Base-by-base conservation (phyloP, 2,113 vertebrate species). In the Pogona vitticeps region DNA sequence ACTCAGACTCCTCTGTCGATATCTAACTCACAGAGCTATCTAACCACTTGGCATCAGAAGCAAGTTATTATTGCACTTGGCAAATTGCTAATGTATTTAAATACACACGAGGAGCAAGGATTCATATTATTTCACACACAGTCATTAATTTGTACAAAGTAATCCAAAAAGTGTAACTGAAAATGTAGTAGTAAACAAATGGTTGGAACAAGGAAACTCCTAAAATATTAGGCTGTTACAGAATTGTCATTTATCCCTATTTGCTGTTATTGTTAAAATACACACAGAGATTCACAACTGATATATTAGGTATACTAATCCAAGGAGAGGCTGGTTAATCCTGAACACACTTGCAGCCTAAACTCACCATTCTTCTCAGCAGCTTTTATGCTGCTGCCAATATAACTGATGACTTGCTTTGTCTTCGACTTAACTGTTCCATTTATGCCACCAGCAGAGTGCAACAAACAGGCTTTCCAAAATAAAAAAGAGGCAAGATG, bases 321-420 rank as follows among this genome's bases (percentile, higher is more conserved):
- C 91, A 95, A 94, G 90, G 81, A 46, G 58, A 92, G 91, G 85
- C 83, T 91, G 92, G 94, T 87, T 90, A 72, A 92, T 90, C 86
- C 92, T 88, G 92, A 91, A 80, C 59, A 52, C 5, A 92, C 85
- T 91, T 72, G 83, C 63, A 91, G 73, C 96, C 97, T 96, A 95
- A 97, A 99, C 98, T 99, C 98, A 99, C 98, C 98, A 93, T 98
- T 97, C 96, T 96, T 96, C 93, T 96, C 94, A 96, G 96, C 93
- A 96, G 96, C 95, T 96, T 97, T 98, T 96, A 96, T 96, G 96
- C 96, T 97, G 97, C 95, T 97, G 97, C 97, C 96, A 96, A 97
- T 20, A 96, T 97, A 97, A 97, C 81, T 97, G 96, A 96, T 97
- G 96, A 96, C 92, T 92, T 91, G 96, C 92, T 96, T 97, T 96